Base-by-base conservation (phyloP, 2,888 invertebrate genomes). In the Suillia variegata region DNA sequence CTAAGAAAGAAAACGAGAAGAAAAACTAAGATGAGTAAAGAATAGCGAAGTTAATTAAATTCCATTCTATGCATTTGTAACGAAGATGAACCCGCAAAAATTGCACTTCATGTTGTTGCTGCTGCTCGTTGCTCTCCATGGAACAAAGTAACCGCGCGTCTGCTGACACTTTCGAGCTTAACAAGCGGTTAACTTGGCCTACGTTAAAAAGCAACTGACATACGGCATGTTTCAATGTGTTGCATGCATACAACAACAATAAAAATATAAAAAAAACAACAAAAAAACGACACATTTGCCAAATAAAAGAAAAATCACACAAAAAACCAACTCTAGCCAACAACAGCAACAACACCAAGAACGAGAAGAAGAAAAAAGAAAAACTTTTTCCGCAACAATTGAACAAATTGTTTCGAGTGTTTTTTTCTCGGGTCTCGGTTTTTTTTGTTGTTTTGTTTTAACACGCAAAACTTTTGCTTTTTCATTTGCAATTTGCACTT, bases 361-460 rank as follows among this genome's bases (percentile, higher is more conserved):
- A 38, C 38, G n/a, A n/a, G n/a, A n/a, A n/a, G n/a, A n/a, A n/a
- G n/a, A n/a, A n/a, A n/a, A n/a, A n/a, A n/a, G n/a, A n/a, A n/a
- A n/a, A n/a, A n/a, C n/a, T n/a, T n/a, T n/a, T n/a, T n/a, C n/a
- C n/a, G n/a, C n/a, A n/a, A 38, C 73, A 71, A 73, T 70, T 70
- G 73, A 67, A 68, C 69, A 75, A 75, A 73, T 75, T 75, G 74
- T 75, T 75, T 74, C 70, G 67, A 73, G 71, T 68, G 65, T 22
- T 42, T 54, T 57, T 58, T 54, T 52, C 33, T 13, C 42, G 20
- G 17, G 34, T 50, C 13, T 45, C 15, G 45, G 5, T 42, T 49
- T 17, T 50, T n/a, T 54, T 26, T 24, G 3, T 17, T 22, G 15
- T 47, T 31, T 52, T 45, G 34, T 12, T 54, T 18, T 57, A 59